A percentile compares a stretch with the other conserved stretches of the same genome.
phyloP scores from a whole-genome alignment of 2,888 invertebrate genomes.

The Aethes cnicana region DNA sequence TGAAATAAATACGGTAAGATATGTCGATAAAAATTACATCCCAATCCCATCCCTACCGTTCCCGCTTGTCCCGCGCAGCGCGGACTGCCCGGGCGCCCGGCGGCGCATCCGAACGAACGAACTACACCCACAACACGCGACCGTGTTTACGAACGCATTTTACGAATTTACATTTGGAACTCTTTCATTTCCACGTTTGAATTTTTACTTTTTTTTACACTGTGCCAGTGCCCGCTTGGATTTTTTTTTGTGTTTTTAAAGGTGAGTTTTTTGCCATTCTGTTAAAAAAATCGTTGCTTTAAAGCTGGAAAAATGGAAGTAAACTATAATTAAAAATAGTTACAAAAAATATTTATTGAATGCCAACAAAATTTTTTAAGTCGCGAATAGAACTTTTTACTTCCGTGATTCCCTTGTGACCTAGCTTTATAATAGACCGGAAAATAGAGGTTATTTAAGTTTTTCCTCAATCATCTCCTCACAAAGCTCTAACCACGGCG shows the following conservation, averaged over 20 bases:
- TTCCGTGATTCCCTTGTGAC: too few relatives aligned
- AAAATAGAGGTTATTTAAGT: too few relatives aligned
- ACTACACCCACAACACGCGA: constrained; percentile 58
- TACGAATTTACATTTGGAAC: constrained; percentile 34
- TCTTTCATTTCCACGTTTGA: constrained; percentile 43
- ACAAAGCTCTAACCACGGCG: too few relatives aligned
- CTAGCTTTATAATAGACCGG: too few relatives aligned
- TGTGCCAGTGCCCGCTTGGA: constrained; percentile 57
- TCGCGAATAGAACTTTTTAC: too few relatives aligned
- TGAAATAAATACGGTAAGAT: too few relatives aligned
- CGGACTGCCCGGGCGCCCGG: constrained; percentile 74
- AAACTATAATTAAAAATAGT: too few relatives aligned
- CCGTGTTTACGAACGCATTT: constrained; percentile 66
- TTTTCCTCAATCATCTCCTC: too few relatives aligned
- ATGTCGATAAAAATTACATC: constrained; percentile 44
- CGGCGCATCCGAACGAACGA: constrained; percentile 79
- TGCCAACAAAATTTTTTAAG: too few relatives aligned
- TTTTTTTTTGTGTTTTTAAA: constrained; percentile 41
- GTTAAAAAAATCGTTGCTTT: too few relatives aligned
- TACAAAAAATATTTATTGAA: too few relatives aligned
- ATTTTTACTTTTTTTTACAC: constrained; percentile 41
- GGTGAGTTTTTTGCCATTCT: constrained; percentile 42
- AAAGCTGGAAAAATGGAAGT: too few relatives aligned
- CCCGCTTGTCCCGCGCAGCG: constrained; percentile 49
- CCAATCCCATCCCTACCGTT: constrained; percentile 49